Base-by-base conservation (phyloP, 1,140 invertebrate species). In the Hyposmocoma kahamanoa region DNA sequence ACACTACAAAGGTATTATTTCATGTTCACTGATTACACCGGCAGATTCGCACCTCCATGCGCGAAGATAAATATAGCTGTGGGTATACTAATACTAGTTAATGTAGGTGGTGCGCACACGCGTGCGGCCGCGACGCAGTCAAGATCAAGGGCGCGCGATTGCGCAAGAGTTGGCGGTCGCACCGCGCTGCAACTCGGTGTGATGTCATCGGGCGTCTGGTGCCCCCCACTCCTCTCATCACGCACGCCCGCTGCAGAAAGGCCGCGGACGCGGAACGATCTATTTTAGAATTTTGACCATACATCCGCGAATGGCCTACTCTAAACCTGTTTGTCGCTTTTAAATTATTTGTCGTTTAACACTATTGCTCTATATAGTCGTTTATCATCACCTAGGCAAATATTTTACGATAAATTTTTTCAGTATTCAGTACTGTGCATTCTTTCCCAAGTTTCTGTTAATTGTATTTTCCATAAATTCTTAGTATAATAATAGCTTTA, bases 91-190 rank as follows among this genome's bases (percentile, higher is more conserved):
- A 47, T 61, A 63, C 49, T 67, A 68, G 62, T 67, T 66, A 72
- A 59, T 72, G 64, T 67, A 60, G 64, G 53, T 54, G 59, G 59
- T 67, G 63, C 66, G 76, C 72, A 73, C 64, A 73, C 71, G 71
- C 72, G 68, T 72, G 73, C 67, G 70, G 66, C 72, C 68, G 72
- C 79, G 71, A 78, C 70, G 75, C 80, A 84, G 78, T 84, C 80
- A 84, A 84, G 80, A 84, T 84, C 80, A 84, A 84, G 80, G 80
- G 76, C 80, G 67, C 60, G 55, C 67, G 77, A 80, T 84, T 84
- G 76, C 80, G 80, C 76, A 84, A 84, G 65, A 80, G 74, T 75
- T 80, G 80, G 76, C 80, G 70, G 73, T 72, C 77, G 71, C 76
- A 72, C 68, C 67, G 72, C 72, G 58, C 70, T 78, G 80, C 77